Evolutionary conservation across 2,797 vertebrate species (phyloP), one percentile per base, ranked within the genome.

Genomic region (Emydoidea blandingii): DNA sequence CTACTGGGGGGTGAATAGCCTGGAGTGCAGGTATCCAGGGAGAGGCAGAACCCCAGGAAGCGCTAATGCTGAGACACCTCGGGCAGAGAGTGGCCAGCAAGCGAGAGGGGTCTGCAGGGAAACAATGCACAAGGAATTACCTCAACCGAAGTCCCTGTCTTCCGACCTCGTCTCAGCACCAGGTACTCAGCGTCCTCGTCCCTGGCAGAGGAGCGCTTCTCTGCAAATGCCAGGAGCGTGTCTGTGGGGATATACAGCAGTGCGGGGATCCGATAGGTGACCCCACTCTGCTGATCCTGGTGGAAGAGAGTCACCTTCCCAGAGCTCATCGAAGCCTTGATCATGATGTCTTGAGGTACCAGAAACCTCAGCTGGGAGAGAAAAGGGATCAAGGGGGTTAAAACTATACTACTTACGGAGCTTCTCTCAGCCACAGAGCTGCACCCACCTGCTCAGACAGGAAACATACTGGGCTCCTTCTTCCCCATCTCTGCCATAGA

Each of bases 161-260:
- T 15, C 52, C 85, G 72, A 44, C 99, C 99, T 93, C 98, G 98
- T 89, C 99, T 99, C 98, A 99, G 98, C 47, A 99, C 99, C 89
- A 99, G 97, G 54, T 98, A 80, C 94, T 99, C 97, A 34, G 99
- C 98, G 12, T 99, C 98, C 15, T 96, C 91, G 62, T 99, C 99
- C 83, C 2, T 76, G 21, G 95, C 2, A 0, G 99, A 98, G 34
- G 98, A 98, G 76, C 99, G 98, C 65, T 99, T 99, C 97, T 99
- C 99, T 5, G 99, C 99, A 79, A 99, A 99, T 92, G 99, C 99
- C 85, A 99, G 98, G 97, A 99, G 99, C 31, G 98, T 98, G 84
- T 86, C 94, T 6, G 93, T 53, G 7, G 95, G 97, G 50, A 99
- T 96, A 86, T 99, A 99, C 53, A 99, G 94, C 53, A 99, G 97